Evolutionary conservation across 2,113 vertebrate species (phyloP).

Genomic region (Nicator chloris): DNA sequence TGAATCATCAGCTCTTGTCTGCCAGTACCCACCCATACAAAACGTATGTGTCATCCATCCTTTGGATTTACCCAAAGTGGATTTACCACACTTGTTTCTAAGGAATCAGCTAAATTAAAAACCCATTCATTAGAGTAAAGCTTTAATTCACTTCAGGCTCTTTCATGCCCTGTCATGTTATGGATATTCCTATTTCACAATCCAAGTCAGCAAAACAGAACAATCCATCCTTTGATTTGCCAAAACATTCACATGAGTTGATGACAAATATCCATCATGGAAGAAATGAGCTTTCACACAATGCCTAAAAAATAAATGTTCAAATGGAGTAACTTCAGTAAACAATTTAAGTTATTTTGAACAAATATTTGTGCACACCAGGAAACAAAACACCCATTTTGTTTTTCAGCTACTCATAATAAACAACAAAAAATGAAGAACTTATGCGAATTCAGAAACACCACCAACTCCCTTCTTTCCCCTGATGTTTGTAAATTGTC

Average conservation of each 20-base stretch:
- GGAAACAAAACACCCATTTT: background rate
- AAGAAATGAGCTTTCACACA: conserved; percentile 32
- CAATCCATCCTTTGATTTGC: conserved; percentile 39
- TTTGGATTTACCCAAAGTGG: background rate
- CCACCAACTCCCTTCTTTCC: background rate
- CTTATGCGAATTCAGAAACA: background rate
- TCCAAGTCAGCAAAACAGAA: conserved; percentile 45
- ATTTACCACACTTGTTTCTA: conserved; percentile 7
- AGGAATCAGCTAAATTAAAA: background rate
- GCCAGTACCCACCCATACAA: background rate
- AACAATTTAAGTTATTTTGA: conserved; percentile 27
- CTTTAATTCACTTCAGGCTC: conserved; percentile 17
- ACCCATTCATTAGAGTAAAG: conserved; percentile 22
- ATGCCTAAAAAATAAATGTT: conserved; percentile 53
- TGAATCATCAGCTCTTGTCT: background rate
- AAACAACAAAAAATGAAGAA: background rate
- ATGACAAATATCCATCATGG: conserved; percentile 45
- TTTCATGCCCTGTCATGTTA: conserved; percentile 45
- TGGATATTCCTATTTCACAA: conserved; percentile 51
- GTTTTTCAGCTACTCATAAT: background rate
- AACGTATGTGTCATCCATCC: background rate
- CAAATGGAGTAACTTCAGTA: conserved; percentile 14
- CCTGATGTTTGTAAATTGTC: conserved; percentile 29
- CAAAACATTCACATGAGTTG: conserved; percentile 54
- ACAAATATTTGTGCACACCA: conserved; percentile 15